Conservation (phyloP, 2,113 vertebrate genomes). For the Anolis carolinensis region DNA sequence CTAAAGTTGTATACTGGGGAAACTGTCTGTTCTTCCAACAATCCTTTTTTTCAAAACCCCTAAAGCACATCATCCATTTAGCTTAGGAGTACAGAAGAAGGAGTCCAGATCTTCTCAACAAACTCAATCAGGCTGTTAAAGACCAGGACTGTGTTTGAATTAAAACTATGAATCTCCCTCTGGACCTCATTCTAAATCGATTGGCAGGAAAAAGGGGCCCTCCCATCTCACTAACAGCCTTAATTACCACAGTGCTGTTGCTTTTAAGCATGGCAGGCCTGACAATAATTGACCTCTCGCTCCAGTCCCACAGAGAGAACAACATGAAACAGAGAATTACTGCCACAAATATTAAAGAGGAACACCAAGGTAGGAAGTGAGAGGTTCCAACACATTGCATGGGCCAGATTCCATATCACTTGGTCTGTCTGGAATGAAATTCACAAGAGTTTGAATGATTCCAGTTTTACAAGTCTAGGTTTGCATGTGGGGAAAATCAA, state of each 20-base stretch:
- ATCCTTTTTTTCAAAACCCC: constrained; percentile 41
- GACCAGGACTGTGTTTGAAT: constrained; percentile 57
- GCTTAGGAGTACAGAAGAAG: constrained; percentile 58
- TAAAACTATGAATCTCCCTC: constrained; percentile 63
- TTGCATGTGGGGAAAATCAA: background rate
- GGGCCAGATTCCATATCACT: constrained; percentile 38
- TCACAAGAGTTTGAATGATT: constrained; percentile 37
- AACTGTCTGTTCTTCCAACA: background rate
- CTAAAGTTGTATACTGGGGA: background rate
- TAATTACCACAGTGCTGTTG: constrained; percentile 51
- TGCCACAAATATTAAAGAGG: constrained; percentile 42
- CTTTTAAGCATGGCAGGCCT: constrained; percentile 47
- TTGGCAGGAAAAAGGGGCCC: constrained; percentile 51
- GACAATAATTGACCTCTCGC: constrained; percentile 55
- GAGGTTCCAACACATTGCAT: constrained; percentile 40
- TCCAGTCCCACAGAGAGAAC: constrained; percentile 34
- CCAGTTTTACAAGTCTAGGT: background rate
- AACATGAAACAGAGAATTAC: constrained; percentile 39
- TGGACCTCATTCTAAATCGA: constrained; percentile 45
- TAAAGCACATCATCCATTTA: constrained; percentile 53
- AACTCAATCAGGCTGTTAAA: constrained; percentile 67
- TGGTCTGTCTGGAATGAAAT: constrained; percentile 36
- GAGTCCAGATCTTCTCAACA: constrained; percentile 62
- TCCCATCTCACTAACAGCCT: constrained; percentile 39
- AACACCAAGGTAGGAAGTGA: constrained; percentile 53